Evolutionary conservation across 2,113 vertebrate species (phyloP).

Genomic region (Gnathonemus longibarbis): DNA sequence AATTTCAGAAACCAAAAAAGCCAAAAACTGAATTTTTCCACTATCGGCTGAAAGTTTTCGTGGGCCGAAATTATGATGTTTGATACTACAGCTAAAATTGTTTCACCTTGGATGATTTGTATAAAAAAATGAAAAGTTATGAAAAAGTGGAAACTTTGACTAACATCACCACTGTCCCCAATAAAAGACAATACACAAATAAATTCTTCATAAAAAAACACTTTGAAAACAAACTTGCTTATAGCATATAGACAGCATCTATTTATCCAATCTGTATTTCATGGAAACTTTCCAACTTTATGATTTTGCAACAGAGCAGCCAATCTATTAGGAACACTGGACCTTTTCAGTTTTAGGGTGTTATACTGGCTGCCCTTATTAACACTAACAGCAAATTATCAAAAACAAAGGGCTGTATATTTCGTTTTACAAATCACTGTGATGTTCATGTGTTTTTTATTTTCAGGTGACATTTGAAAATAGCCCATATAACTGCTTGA

Average conservation of each 20-base stretch:
- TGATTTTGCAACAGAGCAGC: too few species aligned
- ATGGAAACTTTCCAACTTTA: too few species aligned
- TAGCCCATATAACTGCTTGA: not conserved
- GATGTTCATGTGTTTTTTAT: not conserved
- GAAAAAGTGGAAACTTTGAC: not conserved
- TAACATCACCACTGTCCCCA: not conserved
- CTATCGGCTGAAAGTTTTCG: not conserved
- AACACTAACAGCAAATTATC: not conserved
- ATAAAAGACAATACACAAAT: not conserved
- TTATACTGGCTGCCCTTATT: not conserved
- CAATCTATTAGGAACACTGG: too few species aligned
- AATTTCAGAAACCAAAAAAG: not conserved
- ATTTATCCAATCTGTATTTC: too few species aligned
- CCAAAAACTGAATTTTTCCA: not conserved
- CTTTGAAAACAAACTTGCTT: too few species aligned
- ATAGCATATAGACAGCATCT: too few species aligned
- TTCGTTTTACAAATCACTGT: not conserved
- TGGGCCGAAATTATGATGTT: not conserved
- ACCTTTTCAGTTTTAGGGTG: not conserved
- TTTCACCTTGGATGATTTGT: not conserved
- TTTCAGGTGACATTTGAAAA: not conserved
- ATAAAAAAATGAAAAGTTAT: not conserved
- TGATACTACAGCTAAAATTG: not conserved
- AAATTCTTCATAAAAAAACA: too few species aligned
- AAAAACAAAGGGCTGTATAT: not conserved